Percentiles rank a stretch among this genome's conserved stretches.
Evolutionary conservation across 2,888 invertebrate species (phyloP).

Genomic region (Scaptomyza polygonia): DNA sequence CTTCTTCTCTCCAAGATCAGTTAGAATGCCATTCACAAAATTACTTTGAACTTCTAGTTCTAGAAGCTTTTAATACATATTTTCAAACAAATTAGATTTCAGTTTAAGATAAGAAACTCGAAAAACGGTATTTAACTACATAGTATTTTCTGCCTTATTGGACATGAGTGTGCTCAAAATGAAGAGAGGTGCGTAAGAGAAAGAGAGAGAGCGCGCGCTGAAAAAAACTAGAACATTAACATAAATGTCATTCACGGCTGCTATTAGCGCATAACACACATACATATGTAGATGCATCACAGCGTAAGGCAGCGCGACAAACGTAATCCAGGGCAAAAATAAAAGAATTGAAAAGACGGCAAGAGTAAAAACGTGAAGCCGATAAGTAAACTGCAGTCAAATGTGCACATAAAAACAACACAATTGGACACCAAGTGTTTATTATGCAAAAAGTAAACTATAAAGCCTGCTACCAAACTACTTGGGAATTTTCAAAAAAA

Average conservation of each 20-base stretch:
- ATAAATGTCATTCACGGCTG: constrained; percentile 73
- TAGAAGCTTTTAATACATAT: not conserved
- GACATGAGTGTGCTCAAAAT: constrained; percentile 24
- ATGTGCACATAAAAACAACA: constrained; percentile 20
- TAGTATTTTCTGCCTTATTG: constrained; percentile 25
- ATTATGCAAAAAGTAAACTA: not conserved
- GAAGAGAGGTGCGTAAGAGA: constrained; percentile 20
- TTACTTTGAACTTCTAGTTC: not conserved
- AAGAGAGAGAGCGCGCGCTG: not conserved
- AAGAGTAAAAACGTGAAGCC: constrained; percentile 18
- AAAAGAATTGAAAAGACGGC: constrained; percentile 23
- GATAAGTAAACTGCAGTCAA: constrained; percentile 41
- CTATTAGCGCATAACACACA: constrained; percentile 59
- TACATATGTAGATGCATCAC: not conserved
- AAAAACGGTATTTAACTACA: too few species aligned
- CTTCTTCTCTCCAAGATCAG: too few species aligned
- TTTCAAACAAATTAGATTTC: too few species aligned
- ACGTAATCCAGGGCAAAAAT: constrained; percentile 63
- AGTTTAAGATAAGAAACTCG: too few species aligned
- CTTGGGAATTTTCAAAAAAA: not conserved
- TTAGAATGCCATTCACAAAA: not conserved
- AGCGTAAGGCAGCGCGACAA: constrained; percentile 38
- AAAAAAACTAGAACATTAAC: constrained; percentile 67
- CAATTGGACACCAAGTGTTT: constrained; percentile 24
- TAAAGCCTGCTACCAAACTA: not conserved